A percentile compares a stretch with the other conserved stretches of the same genome.
phyloP scores from a whole-genome alignment of 2,888 invertebrate genomes.

The Lutraria lutraria region DNA sequence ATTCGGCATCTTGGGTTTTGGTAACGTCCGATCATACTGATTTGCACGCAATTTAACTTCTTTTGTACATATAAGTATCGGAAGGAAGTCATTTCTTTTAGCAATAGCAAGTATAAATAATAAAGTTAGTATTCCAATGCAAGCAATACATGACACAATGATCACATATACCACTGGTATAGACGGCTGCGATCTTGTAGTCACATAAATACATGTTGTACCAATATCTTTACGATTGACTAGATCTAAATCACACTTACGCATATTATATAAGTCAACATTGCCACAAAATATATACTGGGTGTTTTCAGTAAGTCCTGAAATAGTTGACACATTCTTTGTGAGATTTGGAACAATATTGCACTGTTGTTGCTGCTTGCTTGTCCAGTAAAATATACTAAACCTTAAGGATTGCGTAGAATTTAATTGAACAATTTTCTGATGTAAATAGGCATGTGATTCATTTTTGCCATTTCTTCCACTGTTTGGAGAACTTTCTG shows the following conservation, averaged over 20 bases:
- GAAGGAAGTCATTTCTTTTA: slow-evolving; percentile 54
- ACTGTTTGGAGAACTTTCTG: slow-evolving; percentile 14
- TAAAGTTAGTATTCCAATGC: slow-evolving; percentile 40
- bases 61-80: slow-evolving; percentile 45
- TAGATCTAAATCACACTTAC: slow-evolving; percentile 57
- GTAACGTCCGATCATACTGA: neutral
- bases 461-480: neutral
- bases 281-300: slow-evolving; percentile 59
- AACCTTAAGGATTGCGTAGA: neutral
- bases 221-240: slow-evolving; percentile 38
- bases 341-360: slow-evolving; percentile 54
- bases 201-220: slow-evolving; percentile 31
- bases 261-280: slow-evolving; percentile 38
- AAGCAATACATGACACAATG: slow-evolving; percentile 32
- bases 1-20: neutral
- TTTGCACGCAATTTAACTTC: neutral
- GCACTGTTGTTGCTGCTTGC: slow-evolving; percentile 43
- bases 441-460: neutral
- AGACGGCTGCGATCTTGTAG: slow-evolving; percentile 29
- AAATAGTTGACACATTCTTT: slow-evolving; percentile 35
- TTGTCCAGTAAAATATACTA: slow-evolving; percentile 51
- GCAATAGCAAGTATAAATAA: slow-evolving; percentile 38
- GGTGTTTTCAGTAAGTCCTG: slow-evolving; percentile 43
- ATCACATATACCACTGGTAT: slow-evolving; percentile 35
- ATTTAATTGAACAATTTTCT: neutral